These are phyloP conservation scores for Vandiemenella viatica DNA, from an alignment of 2,888 invertebrate genomes.

Conservation along the genomic window DNA sequence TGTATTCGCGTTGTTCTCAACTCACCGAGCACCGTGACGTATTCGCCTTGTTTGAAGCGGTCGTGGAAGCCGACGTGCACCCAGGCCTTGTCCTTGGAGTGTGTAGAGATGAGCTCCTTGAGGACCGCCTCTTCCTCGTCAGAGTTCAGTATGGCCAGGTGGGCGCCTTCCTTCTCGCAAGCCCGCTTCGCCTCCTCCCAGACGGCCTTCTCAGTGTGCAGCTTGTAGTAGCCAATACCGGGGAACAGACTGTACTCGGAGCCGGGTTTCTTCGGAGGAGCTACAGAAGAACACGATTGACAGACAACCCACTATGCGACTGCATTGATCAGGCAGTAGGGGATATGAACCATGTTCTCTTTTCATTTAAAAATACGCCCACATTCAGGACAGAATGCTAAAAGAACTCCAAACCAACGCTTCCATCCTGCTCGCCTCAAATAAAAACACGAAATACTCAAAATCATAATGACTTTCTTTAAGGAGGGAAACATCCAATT, in stretches of 20 bases:
- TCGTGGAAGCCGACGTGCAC: slow-evolving; percentile 1
- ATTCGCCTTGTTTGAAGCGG: not conserved
- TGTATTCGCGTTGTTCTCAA: no score
- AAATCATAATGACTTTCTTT: no score
- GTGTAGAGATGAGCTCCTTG: not conserved
- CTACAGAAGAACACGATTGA: no score
- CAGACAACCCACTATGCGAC: no score
- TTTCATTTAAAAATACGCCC: no score
- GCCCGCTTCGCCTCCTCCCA: not conserved
- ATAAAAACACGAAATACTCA: no score
- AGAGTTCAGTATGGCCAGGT: not conserved
- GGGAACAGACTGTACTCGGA: not conserved
- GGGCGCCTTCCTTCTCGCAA: not conserved
- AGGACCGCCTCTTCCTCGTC: not conserved
- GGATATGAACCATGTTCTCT: no score
- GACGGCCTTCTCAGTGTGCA: not conserved
- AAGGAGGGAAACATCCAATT: no score
- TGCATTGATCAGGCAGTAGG: no score
- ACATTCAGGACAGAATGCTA: no score
- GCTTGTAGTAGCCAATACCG: not conserved
- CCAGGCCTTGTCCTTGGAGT: not conserved
- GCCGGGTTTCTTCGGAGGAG: not conserved
- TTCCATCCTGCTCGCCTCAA: no score
- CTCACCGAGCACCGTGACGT: slow-evolving; percentile 6
- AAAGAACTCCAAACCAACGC: no score